Evolutionary conservation across 2,113 vertebrate genomes (phyloP).

Genomic region (Eudyptes chrysolophus): DNA sequence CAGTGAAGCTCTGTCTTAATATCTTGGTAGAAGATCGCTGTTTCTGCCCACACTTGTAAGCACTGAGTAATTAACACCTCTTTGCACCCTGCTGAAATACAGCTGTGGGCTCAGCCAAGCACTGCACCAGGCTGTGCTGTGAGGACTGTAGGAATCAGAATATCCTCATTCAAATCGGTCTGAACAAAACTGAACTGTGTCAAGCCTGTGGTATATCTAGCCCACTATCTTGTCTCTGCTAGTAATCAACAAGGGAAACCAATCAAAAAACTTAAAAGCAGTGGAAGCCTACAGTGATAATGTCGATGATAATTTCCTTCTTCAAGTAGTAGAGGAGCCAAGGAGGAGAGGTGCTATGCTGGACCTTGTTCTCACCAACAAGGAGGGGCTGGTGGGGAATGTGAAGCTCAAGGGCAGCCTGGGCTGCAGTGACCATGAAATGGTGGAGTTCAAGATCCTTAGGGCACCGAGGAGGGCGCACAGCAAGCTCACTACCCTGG

Average conservation of each 20-base stretch:
- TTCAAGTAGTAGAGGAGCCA: too few relatives aligned
- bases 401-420: too few relatives aligned
- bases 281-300: neutral
- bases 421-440: too few relatives aligned
- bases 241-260: neutral
- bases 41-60: neutral
- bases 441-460: too few relatives aligned
- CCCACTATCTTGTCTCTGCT: neutral
- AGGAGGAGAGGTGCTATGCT: too few relatives aligned
- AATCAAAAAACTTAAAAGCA: neutral
- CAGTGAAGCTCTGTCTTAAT: neutral
- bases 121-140: neutral
- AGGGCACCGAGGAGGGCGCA: too few relatives aligned
- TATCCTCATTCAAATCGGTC: neutral
- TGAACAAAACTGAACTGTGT: neutral
- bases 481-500: too few relatives aligned
- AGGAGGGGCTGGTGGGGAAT: too few relatives aligned
- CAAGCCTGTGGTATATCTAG: neutral
- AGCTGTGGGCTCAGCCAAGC: neutral
- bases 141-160: neutral
- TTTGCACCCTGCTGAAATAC: neutral
- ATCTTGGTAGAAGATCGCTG: neutral
- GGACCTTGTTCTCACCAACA: too few relatives aligned
- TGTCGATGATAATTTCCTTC: too few relatives aligned
- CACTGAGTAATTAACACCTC: neutral